Evolutionary conservation across 2,888 invertebrate genomes (phyloP).

Genomic region (Xylophagus ater): DNA sequence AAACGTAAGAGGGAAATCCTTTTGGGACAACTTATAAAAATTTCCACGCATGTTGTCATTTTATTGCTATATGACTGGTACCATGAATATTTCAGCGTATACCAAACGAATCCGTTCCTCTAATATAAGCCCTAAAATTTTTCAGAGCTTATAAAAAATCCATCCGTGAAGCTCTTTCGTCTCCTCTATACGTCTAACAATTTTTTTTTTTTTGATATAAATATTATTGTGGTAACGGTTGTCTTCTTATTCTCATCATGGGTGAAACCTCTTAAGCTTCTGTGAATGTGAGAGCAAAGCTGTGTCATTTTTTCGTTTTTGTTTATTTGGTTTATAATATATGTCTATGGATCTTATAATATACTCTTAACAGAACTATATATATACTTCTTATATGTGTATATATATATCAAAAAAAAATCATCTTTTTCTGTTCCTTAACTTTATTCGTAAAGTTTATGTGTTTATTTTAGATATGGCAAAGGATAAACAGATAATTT

Average conservation of each 20-base stretch:
- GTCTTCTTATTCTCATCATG: slow-evolving; percentile 15
- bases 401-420: too few relatives aligned
- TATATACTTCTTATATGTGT: too few relatives aligned
- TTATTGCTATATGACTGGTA: slow-evolving; percentile 35
- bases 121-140: too few relatives aligned
- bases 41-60: slow-evolving; percentile 38
- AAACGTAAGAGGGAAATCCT: too few relatives aligned
- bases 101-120: too few relatives aligned
- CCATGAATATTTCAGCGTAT: slow-evolving; percentile 21
- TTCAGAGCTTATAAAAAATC: too few relatives aligned
- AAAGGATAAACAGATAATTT: slow-evolving; percentile 17
- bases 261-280: slow-evolving; percentile 11
- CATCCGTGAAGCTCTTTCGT: too few relatives aligned
- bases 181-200: slow-evolving; percentile 7
- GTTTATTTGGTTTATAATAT: background rate
- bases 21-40: slow-evolving; percentile 31
- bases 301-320: slow-evolving; percentile 6
- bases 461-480: slow-evolving; percentile 16
- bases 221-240: slow-evolving; percentile 9
- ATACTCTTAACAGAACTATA: too few relatives aligned
- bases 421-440: slow-evolving; percentile 4
- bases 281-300: slow-evolving; percentile 14
- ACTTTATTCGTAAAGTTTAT: slow-evolving; percentile 15
- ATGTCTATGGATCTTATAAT: too few relatives aligned
- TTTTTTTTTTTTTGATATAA: slow-evolving; percentile 6